Conservation (phyloP, 2,888 invertebrate genomes). For the Bimastos eiseni region DNA sequence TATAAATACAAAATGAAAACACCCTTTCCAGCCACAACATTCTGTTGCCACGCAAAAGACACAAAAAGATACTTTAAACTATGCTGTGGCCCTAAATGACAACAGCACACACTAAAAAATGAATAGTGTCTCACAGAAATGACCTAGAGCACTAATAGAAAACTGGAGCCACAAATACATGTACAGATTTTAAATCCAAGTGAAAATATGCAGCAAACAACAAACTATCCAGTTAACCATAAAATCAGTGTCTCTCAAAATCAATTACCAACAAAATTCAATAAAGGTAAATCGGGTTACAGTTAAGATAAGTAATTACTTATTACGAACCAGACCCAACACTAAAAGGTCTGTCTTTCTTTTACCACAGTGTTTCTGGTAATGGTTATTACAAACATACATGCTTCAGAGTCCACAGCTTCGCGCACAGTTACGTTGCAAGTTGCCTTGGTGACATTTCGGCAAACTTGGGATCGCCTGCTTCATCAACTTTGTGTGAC, state of each 20-base stretch:
- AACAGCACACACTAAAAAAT: no score
- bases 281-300: background rate
- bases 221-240: background rate
- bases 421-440: background rate
- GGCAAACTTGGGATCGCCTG: background rate
- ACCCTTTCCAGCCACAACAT: background rate
- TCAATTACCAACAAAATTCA: background rate
- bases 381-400: background rate
- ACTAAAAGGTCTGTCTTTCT: background rate
- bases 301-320: background rate
- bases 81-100: background rate
- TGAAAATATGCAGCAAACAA: background rate
- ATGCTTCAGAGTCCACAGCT: background rate
- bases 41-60: background rate
- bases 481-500: slow-evolving; percentile 21
- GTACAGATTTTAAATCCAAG: background rate
- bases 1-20: slow-evolving; percentile 5
- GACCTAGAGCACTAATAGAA: no score
- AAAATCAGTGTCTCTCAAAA: background rate
- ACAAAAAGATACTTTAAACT: background rate
- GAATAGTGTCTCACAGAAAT: no score
- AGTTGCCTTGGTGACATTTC: background rate
- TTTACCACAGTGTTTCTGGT: background rate
- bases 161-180: background rate
- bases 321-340: background rate